A percentile compares a stretch with the other conserved stretches of the same genome.
phyloP scores from a whole-genome alignment of 2,797 vertebrate genomes.

The Tolypeutes matacus region DNA sequence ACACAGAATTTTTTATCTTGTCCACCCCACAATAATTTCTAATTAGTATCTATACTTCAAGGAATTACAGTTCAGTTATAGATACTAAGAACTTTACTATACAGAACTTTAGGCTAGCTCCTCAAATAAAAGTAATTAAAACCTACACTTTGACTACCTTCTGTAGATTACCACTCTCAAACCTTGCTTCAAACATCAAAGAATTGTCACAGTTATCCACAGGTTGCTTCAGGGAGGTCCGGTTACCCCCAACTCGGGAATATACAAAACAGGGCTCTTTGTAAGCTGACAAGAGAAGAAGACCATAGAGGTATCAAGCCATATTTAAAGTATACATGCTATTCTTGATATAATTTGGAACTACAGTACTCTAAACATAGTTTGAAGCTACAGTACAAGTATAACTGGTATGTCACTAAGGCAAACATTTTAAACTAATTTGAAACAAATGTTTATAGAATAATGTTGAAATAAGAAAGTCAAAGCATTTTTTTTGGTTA shows the following conservation, averaged over 20 bases:
- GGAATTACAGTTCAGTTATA: not conserved
- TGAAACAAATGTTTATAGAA: not conserved
- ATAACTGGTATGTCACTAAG: not conserved
- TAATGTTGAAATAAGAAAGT: not conserved
- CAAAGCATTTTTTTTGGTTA: not conserved
- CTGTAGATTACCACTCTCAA: slow-evolving; percentile 91
- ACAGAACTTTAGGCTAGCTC: slow-evolving; percentile 36
- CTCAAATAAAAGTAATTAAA: slow-evolving; percentile 78
- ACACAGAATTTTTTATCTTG: not conserved
- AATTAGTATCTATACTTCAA: slow-evolving; percentile 40
- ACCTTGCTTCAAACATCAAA: slow-evolving; percentile 89
- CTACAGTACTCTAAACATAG: not conserved
- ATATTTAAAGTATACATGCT: too few species aligned
- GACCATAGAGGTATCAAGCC: slow-evolving; percentile 57
- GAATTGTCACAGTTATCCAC: slow-evolving; percentile 84
- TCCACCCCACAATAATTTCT: not conserved
- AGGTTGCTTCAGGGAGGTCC: slow-evolving; percentile 80
- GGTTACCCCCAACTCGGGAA: slow-evolving; percentile 85
- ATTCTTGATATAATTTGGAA: not conserved
- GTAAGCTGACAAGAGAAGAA: slow-evolving; percentile 79
- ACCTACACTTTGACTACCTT: slow-evolving; percentile 90
- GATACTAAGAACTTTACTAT: slow-evolving; percentile 22
- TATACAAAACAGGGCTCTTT: slow-evolving; percentile 87
- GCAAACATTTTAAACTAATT: slow-evolving; percentile 40
- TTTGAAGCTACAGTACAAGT: not conserved